Conservation (phyloP, 2,113 vertebrate genomes). For the Odontophorus gujanensis region DNA sequence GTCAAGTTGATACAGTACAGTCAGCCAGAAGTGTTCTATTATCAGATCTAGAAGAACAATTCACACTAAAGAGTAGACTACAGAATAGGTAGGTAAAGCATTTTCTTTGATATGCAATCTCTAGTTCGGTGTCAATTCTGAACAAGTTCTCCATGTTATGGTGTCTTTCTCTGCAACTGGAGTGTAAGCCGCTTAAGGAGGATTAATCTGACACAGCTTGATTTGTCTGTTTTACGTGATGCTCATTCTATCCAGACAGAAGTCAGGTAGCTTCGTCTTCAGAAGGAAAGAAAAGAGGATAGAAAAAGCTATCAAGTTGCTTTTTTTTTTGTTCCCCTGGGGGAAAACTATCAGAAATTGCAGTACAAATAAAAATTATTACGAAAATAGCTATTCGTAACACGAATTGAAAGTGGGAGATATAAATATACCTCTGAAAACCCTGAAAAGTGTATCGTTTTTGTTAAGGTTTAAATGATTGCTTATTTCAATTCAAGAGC, state of each 20-base stretch:
- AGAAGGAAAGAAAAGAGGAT: not conserved
- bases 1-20: not conserved
- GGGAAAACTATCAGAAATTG: not conserved
- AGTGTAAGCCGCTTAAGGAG: not conserved
- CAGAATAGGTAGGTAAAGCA: not conserved
- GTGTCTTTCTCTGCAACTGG: not conserved
- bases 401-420: not conserved
- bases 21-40: conserved; percentile 11
- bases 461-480: not conserved
- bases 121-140: not conserved
- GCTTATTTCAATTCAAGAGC: not conserved
- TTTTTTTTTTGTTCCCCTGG: not conserved
- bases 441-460: not conserved
- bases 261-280: not conserved
- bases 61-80: not conserved
- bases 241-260: not conserved
- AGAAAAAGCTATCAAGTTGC: not conserved
- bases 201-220: conserved; percentile 1
- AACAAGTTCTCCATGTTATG: not conserved
- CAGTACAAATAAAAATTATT: not conserved
- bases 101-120: not conserved
- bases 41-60: conserved; percentile 6
- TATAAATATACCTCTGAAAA: not conserved
- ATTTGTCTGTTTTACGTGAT: not conserved
- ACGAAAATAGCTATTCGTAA: not conserved